Evolutionary conservation across 2,113 vertebrate species (phyloP).

Genomic region (Diphyllodes magnificus): DNA sequence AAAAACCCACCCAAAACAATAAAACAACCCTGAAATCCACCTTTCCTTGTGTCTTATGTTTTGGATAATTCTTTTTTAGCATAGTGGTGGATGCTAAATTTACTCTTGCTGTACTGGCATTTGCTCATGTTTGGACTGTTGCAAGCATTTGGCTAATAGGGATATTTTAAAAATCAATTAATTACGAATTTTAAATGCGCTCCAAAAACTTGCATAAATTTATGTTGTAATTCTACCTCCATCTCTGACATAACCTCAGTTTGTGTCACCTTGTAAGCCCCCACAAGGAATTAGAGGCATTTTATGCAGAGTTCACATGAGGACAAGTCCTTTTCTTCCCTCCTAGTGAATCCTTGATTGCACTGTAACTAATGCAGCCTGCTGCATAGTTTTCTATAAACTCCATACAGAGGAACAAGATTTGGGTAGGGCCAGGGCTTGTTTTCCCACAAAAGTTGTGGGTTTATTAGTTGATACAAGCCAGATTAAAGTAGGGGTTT

Average conservation of each 20-base stretch:
- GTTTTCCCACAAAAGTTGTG: background rate
- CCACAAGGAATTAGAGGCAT: background rate
- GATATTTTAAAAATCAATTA: background rate
- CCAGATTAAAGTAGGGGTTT: background rate
- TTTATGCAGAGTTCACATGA: conserved; percentile 21
- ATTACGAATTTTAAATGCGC: background rate
- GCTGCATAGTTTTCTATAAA: conserved; percentile 31
- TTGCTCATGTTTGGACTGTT: background rate
- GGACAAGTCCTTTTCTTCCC: conserved; percentile 27
- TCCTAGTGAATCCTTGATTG: conserved; percentile 5
- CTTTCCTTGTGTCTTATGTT: background rate
- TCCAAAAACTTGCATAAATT: background rate
- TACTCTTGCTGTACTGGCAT: background rate
- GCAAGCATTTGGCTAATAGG: background rate
- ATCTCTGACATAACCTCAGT: background rate
- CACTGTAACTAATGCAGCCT: conserved; percentile 2
- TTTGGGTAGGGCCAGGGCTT: background rate
- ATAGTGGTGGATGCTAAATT: background rate
- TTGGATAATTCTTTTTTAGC: background rate
- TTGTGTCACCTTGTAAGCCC: background rate
- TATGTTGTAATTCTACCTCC: background rate
- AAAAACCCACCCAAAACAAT: background rate
- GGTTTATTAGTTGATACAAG: background rate
- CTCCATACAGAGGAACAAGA: background rate
- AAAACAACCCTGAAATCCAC: background rate